These are phyloP conservation scores for Bellardia pandia DNA, from an alignment of 2,888 invertebrate genomes.

Conservation along the genomic window DNA sequence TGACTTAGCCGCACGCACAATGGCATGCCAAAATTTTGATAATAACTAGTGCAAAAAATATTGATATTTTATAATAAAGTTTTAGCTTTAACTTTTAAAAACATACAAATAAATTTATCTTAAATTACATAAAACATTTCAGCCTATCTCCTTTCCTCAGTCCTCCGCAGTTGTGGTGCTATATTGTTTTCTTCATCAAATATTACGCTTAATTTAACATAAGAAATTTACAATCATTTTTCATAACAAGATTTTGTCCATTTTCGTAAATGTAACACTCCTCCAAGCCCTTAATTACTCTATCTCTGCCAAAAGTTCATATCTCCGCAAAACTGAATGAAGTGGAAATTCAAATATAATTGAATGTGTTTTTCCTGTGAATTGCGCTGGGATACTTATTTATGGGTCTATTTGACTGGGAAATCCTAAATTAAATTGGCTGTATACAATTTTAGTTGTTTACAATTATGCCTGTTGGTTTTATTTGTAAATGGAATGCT, in stretches of 20 bases:
- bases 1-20: not conserved
- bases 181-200: slow-evolving; percentile 24
- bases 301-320: not conserved
- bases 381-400: not conserved
- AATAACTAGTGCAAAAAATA: too few relatives aligned
- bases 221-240: slow-evolving; percentile 57
- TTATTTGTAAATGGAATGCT: not conserved
- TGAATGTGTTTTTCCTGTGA: not conserved
- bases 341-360: slow-evolving; percentile 5
- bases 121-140: not conserved
- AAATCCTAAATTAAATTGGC: not conserved
- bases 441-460: not conserved
- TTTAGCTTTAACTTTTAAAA: too few relatives aligned
- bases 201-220: slow-evolving; percentile 44
- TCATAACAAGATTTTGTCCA: slow-evolving; percentile 53
- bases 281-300: not conserved
- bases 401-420: not conserved
- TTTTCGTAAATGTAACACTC: slow-evolving; percentile 22
- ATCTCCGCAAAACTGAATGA: not conserved
- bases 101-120: too few relatives aligned
- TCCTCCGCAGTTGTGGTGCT: not conserved
- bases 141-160: not conserved
- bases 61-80: too few relatives aligned
- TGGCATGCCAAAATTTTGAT: not conserved
- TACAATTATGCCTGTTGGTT: not conserved